Evolutionary conservation across 1,140 invertebrate species (phyloP).

Genomic region (Aphis gossypii): DNA sequence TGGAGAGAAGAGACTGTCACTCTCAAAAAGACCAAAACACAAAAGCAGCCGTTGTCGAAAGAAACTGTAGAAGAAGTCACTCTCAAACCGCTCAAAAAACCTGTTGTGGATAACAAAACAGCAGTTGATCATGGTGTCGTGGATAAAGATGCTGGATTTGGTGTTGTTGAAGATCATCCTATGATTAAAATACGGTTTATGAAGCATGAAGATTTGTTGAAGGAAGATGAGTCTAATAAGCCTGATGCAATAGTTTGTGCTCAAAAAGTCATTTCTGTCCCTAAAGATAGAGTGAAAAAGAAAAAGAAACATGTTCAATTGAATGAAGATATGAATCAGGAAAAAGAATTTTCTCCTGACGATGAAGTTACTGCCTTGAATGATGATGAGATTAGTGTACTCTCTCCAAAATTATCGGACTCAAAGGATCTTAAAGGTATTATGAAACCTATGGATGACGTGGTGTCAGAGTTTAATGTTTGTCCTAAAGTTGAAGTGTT

Average conservation of each 20-base stretch:
- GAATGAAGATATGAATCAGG: conserved; percentile 54
- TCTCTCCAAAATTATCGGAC: background rate
- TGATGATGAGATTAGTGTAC: background rate
- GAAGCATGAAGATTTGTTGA: background rate
- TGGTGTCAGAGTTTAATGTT: background rate
- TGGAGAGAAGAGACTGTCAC: no score
- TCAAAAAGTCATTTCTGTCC: background rate
- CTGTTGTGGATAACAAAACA: no score
- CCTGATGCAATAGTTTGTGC: conserved; percentile 18
- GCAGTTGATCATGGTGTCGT: no score
- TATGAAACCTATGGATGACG: background rate
- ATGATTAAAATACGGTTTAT: conserved; percentile 35
- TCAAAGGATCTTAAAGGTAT: background rate
- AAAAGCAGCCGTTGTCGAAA: no score
- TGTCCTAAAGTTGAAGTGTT: no score
- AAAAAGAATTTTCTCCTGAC: conserved; percentile 51
- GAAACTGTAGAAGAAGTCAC: no score
- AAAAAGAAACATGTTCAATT: conserved; percentile 58
- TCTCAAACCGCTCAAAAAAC: no score
- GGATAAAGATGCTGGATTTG: no score
- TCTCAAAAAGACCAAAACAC: no score
- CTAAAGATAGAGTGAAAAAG: conserved; percentile 34
- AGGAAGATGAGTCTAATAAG: background rate
- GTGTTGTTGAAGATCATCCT: background rate
- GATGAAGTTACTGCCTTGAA: conserved; percentile 58